These are phyloP conservation scores for Liodrosophila aerea DNA, from an alignment of 2,888 invertebrate species.

Conservation along the genomic window DNA sequence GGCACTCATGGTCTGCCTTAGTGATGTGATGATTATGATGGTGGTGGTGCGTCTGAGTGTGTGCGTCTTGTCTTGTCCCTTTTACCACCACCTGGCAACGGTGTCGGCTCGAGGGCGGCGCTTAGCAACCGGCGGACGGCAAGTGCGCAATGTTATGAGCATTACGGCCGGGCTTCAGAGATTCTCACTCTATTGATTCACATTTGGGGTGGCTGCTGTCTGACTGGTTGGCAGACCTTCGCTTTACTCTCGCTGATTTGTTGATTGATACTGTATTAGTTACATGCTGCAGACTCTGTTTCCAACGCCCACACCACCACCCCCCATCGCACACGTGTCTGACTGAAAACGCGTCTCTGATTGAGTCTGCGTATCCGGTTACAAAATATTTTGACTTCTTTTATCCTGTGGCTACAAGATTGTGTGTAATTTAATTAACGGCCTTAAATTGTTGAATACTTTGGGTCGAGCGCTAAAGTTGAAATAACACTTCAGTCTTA, in stretches of 20 bases:
- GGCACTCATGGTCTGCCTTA: conserved; percentile 46
- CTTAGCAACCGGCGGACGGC: conserved; percentile 47
- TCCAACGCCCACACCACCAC: conserved; percentile 4
- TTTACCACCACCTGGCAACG: conserved; percentile 44
- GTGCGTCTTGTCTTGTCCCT: too few relatives aligned
- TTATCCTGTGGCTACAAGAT: conserved; percentile 44
- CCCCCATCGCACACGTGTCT: conserved; percentile 53
- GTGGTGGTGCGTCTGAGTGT: too few relatives aligned
- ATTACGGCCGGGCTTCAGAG: conserved; percentile 8
- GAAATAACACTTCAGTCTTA: neutral
- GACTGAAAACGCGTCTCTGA: conserved; percentile 44
- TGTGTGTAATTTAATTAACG: conserved; percentile 64
- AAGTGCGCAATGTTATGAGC: conserved; percentile 29
- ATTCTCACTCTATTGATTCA: neutral
- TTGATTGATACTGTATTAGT: conserved; percentile 55
- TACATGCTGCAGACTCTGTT: conserved; percentile 47
- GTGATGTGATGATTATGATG: too few relatives aligned
- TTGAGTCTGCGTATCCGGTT: conserved; percentile 68
- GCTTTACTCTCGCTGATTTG: conserved; percentile 54
- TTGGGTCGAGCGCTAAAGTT: neutral
- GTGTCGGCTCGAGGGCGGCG: conserved; percentile 47
- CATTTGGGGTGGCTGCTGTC: conserved; percentile 62
- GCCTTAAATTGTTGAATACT: conserved; percentile 36
- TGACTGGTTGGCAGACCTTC: conserved; percentile 52
- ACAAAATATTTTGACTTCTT: conserved; percentile 80